phyloP scores from a whole-genome alignment of 2,797 vertebrate genomes.

The Acanthis flammea region DNA sequence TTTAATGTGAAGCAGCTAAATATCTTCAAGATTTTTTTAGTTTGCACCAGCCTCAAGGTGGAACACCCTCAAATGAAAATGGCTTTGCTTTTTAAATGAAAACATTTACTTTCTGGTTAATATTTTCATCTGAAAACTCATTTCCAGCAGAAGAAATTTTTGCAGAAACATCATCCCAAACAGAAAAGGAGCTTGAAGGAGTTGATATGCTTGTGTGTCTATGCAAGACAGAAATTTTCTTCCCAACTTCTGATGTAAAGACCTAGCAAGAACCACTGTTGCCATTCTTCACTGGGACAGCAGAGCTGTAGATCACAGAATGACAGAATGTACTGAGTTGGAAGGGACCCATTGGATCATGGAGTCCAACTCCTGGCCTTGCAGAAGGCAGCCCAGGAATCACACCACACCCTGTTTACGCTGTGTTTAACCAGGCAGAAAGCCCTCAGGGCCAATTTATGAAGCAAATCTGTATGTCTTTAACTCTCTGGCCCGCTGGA shows the following conservation, averaged over 20 bases:
- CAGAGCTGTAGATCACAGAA: neutral
- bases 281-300: neutral
- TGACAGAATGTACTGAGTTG: neutral
- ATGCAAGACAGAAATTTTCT: neutral
- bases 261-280: neutral
- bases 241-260: neutral
- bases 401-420: neutral
- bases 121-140: neutral
- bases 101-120: neutral
- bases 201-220: neutral
- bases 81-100: neutral
- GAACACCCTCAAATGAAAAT: neutral
- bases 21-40: accelerated
- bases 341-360: accelerated
- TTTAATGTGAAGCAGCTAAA: neutral
- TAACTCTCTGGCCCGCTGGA: neutral
- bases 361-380: neutral
- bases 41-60: neutral
- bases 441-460: neutral
- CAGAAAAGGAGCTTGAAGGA: neutral
- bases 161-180: neutral
- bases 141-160: neutral
- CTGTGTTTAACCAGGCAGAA: accelerated
- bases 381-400: accelerated
- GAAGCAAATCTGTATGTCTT: neutral